phyloP scores from a whole-genome alignment of 2,113 vertebrate genomes.

The Pseudorasbora parva region DNA sequence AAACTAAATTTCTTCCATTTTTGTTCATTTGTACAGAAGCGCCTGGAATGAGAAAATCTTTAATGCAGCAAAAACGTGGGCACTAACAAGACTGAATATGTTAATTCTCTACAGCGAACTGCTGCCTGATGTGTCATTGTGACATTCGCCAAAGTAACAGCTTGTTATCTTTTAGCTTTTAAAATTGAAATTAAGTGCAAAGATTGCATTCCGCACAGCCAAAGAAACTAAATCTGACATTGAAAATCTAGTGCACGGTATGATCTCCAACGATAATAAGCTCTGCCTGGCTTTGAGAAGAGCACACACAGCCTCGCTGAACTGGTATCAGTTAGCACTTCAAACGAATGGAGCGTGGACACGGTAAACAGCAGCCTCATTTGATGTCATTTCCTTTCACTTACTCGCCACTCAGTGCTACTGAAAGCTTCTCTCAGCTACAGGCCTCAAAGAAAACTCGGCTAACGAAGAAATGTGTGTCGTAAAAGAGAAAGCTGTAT shows the following conservation, averaged over 20 bases:
- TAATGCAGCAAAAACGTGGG: neutral
- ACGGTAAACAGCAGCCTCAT: conserved; percentile 23
- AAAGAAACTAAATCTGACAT: conserved; percentile 30
- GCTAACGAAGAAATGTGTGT: neutral
- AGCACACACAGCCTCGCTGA: conserved; percentile 1
- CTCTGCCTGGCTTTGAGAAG: neutral
- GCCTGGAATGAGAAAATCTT: neutral
- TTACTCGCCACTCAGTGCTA: neutral
- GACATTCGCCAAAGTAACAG: neutral
- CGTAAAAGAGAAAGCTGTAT: neutral
- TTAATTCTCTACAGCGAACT: neutral
- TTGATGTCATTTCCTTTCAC: conserved; percentile 20
- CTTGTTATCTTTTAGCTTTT: conserved; percentile 23
- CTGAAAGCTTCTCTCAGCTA: conserved; percentile 9
- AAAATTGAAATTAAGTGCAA: conserved; percentile 35
- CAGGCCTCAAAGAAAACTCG: neutral
- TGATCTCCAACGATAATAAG: conserved; percentile 28
- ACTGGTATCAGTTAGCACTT: conserved; percentile 16
- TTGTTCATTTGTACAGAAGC: neutral
- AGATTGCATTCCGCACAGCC: neutral
- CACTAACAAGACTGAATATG: neutral
- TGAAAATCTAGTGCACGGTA: neutral
- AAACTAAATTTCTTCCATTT: neutral
- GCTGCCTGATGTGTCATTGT: neutral
- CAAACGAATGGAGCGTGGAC: neutral